phyloP scores from a whole-genome alignment of 2,888 invertebrate species.

The Cenopis cana region DNA sequence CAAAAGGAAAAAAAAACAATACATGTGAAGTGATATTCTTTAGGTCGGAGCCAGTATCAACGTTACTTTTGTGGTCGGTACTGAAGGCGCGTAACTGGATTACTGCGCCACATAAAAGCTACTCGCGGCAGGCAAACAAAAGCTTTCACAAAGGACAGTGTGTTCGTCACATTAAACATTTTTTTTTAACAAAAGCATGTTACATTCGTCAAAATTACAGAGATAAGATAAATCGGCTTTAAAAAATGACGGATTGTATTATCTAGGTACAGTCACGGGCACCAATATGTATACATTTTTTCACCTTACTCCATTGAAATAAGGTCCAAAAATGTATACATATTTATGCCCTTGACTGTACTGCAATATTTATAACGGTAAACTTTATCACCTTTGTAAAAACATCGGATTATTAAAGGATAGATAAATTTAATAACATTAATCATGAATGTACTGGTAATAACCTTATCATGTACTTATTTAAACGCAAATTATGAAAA shows the following conservation, averaged over 20 bases:
- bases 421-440: background rate
- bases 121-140: conserved; percentile 38
- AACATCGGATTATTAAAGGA: background rate
- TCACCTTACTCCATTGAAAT: too few relatives aligned
- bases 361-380: background rate
- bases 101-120: conserved; percentile 43
- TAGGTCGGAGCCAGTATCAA: conserved; percentile 9
- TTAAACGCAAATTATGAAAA: too few relatives aligned
- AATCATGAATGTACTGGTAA: too few relatives aligned
- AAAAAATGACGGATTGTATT: background rate
- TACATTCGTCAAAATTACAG: conserved; percentile 35
- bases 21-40: conserved; percentile 34
- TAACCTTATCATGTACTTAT: too few relatives aligned
- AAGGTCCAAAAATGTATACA: too few relatives aligned
- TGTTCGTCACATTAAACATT: conserved; percentile 30
- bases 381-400: background rate
- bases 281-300: too few relatives aligned
- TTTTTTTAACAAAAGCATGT: conserved; percentile 35
- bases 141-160: conserved; percentile 39
- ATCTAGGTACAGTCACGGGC: too few relatives aligned
- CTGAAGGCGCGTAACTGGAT: conserved; percentile 41
- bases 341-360: too few relatives aligned
- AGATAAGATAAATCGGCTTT: background rate
- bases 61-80: conserved; percentile 38
- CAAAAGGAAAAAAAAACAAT: conserved; percentile 27